phyloP scores from a whole-genome alignment of 2,797 vertebrate genomes.

The Lagocephalus sceleratus region DNA sequence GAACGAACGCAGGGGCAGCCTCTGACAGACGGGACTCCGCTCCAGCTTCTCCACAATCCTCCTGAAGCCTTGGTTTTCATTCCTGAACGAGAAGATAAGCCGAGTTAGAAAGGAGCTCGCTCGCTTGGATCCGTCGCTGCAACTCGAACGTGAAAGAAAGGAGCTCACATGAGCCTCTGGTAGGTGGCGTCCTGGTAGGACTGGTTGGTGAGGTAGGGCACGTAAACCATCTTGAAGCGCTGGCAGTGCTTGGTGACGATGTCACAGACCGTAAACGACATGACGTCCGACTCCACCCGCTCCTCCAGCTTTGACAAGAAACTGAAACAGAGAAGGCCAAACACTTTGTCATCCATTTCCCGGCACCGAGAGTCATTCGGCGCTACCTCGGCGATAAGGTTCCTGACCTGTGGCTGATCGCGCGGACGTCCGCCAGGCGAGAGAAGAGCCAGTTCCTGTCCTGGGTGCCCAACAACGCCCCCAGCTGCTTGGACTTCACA shows the following conservation, averaged over 20 bases:
- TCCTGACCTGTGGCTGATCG: constrained; percentile 86
- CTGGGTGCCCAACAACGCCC: constrained; percentile 79
- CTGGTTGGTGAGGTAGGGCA: constrained; percentile 98
- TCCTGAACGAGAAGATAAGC: constrained; percentile 69
- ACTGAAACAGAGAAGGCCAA: constrained; percentile 62
- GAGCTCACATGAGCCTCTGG: constrained; percentile 88
- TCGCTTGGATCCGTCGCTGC: background rate
- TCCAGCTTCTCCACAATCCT: constrained; percentile 87
- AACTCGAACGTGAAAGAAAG: background rate
- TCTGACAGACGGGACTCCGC: constrained; percentile 86
- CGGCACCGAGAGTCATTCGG: background rate
- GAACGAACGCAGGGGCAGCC: constrained; percentile 94
- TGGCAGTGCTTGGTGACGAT: constrained; percentile 85
- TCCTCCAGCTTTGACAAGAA: constrained; percentile 93
- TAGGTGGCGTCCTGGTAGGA: constrained; percentile 95
- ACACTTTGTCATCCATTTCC: background rate
- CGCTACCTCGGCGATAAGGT: background rate
- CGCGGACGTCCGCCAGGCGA: constrained; percentile 85
- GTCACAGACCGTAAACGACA: constrained; percentile 89
- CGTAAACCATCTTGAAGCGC: constrained; percentile 87
- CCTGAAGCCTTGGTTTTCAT: constrained; percentile 83
- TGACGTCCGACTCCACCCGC: constrained; percentile 85
- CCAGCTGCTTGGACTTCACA: constrained; percentile 82
- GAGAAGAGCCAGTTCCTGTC: constrained; percentile 97
- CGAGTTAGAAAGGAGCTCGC: background rate